Base-by-base conservation (phyloP, 2,888 invertebrate genomes). In the Cerceris rybyensis region DNA sequence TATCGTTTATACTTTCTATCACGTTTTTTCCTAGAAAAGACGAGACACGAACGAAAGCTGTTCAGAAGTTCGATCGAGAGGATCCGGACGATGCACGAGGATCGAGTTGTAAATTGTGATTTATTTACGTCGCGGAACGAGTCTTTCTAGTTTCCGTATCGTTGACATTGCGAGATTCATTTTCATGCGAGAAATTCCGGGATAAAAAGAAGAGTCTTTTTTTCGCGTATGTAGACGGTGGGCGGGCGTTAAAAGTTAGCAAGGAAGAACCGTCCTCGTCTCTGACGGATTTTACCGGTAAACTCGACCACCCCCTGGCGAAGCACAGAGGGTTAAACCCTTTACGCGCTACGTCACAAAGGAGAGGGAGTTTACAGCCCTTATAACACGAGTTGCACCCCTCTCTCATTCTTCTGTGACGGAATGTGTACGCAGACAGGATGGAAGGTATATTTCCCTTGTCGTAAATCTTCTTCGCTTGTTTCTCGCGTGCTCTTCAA, bases 321-420 rank as follows among this genome's bases (percentile, higher is more conserved):
- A 65, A 72, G 64, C 42, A 68, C 54, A 75, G 72, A 74, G 83
- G 82, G 80, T 83, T 84, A 84, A 86, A 87, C 86, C 87, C 87
- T 89, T 90, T 87, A 89, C 89, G 86, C 83, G 84, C 85, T 85
- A 80, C 84, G 81, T 89, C 88, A 88, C 90, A 90, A 90, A 90
- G 88, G 83, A 86, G 87, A 89, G 87, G 84, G 70, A 81, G 85
- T 83, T 86, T 80, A 72, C 83, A 80, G 65, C 85, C 85, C 85
- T 83, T 83, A 58, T 75, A 70, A 68, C 75, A 76, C 78, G 75
- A 65, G 39, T 68, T 67, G 75, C 80, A 55, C 66, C 77, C 80
- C 80, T 80, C 70, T 63, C 70, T 78, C 80, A 82, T 85, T 87
- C 83, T 77, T 82, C 78, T 71, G 81, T 71, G 82, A 80, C 82